Base-by-base conservation (phyloP, 1,140 invertebrate species). In the Cecropterus lyciades region DNA sequence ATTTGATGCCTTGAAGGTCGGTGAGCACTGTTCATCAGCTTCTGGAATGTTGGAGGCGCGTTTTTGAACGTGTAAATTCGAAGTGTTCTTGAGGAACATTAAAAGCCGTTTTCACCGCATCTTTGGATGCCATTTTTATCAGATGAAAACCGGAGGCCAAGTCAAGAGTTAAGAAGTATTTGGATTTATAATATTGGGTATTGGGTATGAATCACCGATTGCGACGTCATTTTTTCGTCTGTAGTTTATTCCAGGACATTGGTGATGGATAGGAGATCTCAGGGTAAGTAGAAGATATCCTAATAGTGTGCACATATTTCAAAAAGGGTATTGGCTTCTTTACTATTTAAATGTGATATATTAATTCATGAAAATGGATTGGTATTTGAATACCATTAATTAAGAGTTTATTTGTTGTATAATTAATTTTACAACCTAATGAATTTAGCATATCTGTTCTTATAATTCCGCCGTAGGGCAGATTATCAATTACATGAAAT, bases 51-150 rank as follows among this genome's bases (percentile, higher is more conserved):
- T 10, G 46, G 14, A 5, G 59, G 59, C 1, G 59, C 59, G n/a
- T n/a, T n/a, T n/a, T 62, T 62, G n/a, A n/a, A n/a, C n/a, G n/a
- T n/a, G n/a, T 51, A 55, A 79, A 91, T 56, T 87, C 65, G 60
- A 64, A 89, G 55, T 82, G 84, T 3, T 87, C 87, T 13, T 60
- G 69, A 16, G 77, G 52, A 10, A 75, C 70, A 24, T 37, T 56
- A 43, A 86, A 88, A 8, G 79, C 85, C 6, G 81, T 85, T 73
- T 82, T 62, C 10, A 30, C 1, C 10, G 30, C 30, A 14, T 66
- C 64, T 15, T 15, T 8, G 1, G 20, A 3, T 15, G 11, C 17
- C 11, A 66, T 27, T 43, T 43, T 27, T 8, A 66, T 52, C 43
- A 59, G 64, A 24, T 66, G 64, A 17, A 66, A 66, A 0, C 43